Conservation (phyloP, 64 coral and sea anemone species). For the Stylophora pistillata region DNA sequence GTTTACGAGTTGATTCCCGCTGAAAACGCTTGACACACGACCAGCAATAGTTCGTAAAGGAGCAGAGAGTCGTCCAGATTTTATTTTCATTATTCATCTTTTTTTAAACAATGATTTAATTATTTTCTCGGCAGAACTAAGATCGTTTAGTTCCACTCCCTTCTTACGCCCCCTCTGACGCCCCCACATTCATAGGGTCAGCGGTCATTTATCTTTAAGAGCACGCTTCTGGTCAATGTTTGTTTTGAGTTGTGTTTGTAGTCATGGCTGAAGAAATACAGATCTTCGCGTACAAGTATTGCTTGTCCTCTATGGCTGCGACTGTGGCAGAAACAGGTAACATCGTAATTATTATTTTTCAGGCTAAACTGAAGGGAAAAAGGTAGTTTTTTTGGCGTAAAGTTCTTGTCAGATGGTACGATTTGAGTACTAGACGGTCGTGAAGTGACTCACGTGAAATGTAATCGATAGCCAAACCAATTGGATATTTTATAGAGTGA, state of each 20-base stretch:
- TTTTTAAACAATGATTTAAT: too few relatives aligned
- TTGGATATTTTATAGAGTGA: too few relatives aligned
- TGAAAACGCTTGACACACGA: too few relatives aligned
- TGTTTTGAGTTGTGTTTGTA: background rate
- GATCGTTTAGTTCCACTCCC: background rate
- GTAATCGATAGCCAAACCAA: too few relatives aligned
- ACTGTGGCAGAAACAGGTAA: conserved; percentile 92
- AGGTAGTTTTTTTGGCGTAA: background rate
- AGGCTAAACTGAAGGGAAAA: background rate
- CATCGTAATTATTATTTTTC: background rate
- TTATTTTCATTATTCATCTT: too few relatives aligned
- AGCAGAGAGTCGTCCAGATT: too few relatives aligned
- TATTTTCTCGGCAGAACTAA: too few relatives aligned
- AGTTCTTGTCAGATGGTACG: too few relatives aligned
- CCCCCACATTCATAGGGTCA: background rate
- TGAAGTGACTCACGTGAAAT: too few relatives aligned
- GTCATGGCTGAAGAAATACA: conserved; percentile 48
- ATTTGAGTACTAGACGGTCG: too few relatives aligned
- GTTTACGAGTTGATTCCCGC: too few relatives aligned
- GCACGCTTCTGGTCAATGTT: background rate
- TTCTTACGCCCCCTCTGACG: background rate
- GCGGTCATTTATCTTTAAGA: background rate
- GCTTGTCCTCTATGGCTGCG: conserved; percentile 81
- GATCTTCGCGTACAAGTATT: conserved; percentile 76
- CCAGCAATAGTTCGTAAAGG: too few relatives aligned